Base-by-base conservation (phyloP, 2,797 vertebrate species). In the Heteromormyrus szaboi region DNA sequence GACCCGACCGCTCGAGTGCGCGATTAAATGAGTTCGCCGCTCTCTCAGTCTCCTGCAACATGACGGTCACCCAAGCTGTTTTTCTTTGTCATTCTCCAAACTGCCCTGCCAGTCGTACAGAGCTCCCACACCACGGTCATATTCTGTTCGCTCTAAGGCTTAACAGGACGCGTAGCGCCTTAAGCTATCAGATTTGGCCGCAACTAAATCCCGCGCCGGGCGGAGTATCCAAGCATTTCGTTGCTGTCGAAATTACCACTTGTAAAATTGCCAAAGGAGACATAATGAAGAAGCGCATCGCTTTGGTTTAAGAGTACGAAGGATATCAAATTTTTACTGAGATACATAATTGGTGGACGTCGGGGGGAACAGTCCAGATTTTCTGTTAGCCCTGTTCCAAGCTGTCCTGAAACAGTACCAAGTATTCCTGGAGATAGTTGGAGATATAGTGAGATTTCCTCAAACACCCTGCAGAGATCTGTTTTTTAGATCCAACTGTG, bases 1-100 rank as follows among this genome's bases (percentile, higher is more conserved):
- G 90, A 92, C 91, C 93, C 90, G 92, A 94, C 92, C 93, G 91
- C 89, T 93, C 93, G 92, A 90, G 90, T 90, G 92, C 90, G 92
- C 92, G 92, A 89, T 92, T 89, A 92, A 93, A 93, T 90, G 91
- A 90, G 88, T 92, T 87, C 89, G 89, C 90, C 87, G 91, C 90
- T 92, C 91, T 91, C 90, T 92, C 89, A 90, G 91, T 87, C 91
- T 88, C 86, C 90, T 89, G 83, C 89, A 85, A 89, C 54, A 68
- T 87, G 88, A 85, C 88, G 90, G 90, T 92, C 92, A 91, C 90
- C 90, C 90, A 48, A 48, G 81, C 81, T 51, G 81, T 84, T 84
- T 88, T 44, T 84, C 81, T 84, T 22, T 29, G 44, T 84, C 81
- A 11, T 84, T 50, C 46, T 84, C 81, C 44, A 50, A 84, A 50